Evolutionary conservation across 2,797 vertebrate species (phyloP).

Genomic region (Hydrolagus colliei): DNA sequence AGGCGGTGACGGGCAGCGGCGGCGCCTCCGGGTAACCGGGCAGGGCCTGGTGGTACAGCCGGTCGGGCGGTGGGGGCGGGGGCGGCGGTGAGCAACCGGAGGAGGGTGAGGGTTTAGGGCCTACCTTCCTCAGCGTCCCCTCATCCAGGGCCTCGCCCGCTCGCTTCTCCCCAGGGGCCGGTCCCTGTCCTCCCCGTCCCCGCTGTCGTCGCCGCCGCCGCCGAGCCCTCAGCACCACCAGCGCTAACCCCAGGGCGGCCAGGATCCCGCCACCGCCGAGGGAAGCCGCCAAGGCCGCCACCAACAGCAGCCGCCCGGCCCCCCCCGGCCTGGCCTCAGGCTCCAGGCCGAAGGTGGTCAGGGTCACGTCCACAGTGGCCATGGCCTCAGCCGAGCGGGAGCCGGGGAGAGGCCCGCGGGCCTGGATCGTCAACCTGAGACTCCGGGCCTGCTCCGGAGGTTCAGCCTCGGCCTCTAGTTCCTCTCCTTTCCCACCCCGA

Average conservation of each 20-base stretch:
- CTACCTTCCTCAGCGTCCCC: constrained; percentile 72
- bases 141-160: too few species aligned
- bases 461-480: constrained; percentile 77
- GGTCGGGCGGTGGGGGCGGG: constrained; percentile 58
- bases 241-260: constrained; percentile 76
- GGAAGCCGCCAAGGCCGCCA: constrained; percentile 80
- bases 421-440: constrained; percentile 60
- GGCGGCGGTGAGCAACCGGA: constrained; percentile 37
- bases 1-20: constrained; percentile 52
- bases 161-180: constrained; percentile 49
- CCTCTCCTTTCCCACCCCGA: constrained; percentile 65
- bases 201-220: constrained; percentile 47
- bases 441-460: constrained; percentile 56
- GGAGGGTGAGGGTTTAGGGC: constrained; percentile 28
- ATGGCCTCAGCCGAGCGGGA: constrained; percentile 72
- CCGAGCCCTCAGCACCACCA: constrained; percentile 79
- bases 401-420: constrained; percentile 75
- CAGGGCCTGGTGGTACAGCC: constrained; percentile 86
- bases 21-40: constrained; percentile 73
- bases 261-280: constrained; percentile 82
- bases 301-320: constrained; percentile 57
- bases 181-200: constrained; percentile 39
- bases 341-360: constrained; percentile 81
- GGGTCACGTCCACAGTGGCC: constrained; percentile 78
- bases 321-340: constrained; percentile 65